Percentiles rank a stretch among this genome's conserved stretches.
Conservation (phyloP, 2,113 vertebrate species). For the Ictalurus punctatus region DNA sequence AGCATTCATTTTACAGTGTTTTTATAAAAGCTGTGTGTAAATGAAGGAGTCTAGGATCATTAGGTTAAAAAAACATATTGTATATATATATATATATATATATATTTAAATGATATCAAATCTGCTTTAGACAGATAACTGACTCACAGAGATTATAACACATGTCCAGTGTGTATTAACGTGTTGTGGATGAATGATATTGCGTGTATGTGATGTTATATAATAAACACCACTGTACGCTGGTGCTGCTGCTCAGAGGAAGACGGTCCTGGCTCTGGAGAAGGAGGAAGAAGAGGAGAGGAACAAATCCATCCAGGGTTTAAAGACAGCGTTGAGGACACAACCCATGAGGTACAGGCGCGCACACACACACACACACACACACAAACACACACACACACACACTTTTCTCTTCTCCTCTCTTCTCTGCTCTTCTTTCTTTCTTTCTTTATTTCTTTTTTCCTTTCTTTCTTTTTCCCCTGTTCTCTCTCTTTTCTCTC, state of each 20-base stretch:
- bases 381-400: neutral
- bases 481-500: too few relatives aligned
- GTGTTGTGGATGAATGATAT: neutral
- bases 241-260: constrained; percentile 73
- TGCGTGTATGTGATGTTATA: neutral
- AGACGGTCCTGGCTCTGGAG: constrained; percentile 79
- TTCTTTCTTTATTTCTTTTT: neutral
- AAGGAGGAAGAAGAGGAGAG: constrained; percentile 85
- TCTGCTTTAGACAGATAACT: neutral
- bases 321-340: constrained; percentile 91
- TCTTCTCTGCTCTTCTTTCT: neutral
- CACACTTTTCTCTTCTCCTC: too few relatives aligned
- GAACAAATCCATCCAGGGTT: constrained; percentile 82
- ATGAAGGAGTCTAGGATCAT: neutral
- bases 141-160: neutral
- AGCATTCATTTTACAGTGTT: too few relatives aligned
- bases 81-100: too few relatives aligned
- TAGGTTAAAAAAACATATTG: too few relatives aligned
- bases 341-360: constrained; percentile 87
- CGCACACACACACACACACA: constrained; percentile 3
- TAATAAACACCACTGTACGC: neutral
- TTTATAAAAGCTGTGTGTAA: neutral
- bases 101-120: neutral
- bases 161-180: neutral
- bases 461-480: too few relatives aligned